phyloP scores from a whole-genome alignment of 2,888 invertebrate species.

The Microdon myrmicae region DNA sequence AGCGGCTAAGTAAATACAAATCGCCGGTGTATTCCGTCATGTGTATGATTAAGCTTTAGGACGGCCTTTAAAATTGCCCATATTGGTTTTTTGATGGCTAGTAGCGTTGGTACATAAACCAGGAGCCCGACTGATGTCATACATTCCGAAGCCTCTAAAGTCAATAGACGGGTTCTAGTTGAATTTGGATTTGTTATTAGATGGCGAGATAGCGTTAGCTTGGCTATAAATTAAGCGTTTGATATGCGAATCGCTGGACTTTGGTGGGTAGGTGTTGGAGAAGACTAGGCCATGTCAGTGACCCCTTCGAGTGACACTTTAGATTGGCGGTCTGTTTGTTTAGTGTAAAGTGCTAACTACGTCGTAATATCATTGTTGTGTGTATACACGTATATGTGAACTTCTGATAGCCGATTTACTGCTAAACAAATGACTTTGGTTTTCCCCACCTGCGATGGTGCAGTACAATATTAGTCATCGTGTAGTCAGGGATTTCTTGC shows the following conservation, averaged over 20 bases:
- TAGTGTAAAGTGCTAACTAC: too few species aligned
- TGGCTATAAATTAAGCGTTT: slow-evolving; percentile 10
- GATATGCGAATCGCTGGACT: slow-evolving; percentile 16
- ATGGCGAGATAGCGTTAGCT: slow-evolving; percentile 15
- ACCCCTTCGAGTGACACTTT: too few species aligned
- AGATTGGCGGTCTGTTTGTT: too few species aligned
- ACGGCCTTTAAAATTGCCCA: slow-evolving; percentile 13
- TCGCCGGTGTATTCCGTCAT: slow-evolving; percentile 8
- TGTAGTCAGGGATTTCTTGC: neutral
- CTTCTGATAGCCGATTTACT: too few species aligned
- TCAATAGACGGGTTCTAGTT: slow-evolving; percentile 6
- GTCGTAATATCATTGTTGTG: too few species aligned
- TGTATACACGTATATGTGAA: too few species aligned
- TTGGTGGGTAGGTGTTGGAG: slow-evolving; percentile 35
- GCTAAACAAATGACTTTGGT: too few species aligned
- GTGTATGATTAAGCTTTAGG: slow-evolving; percentile 4
- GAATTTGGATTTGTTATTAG: neutral
- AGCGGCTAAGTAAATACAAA: slow-evolving; percentile 21
- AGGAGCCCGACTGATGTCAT: slow-evolving; percentile 36
- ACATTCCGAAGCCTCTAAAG: slow-evolving; percentile 1
- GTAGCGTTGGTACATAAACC: too few species aligned
- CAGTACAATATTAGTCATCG: slow-evolving; percentile 5
- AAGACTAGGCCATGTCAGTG: slow-evolving; percentile 29
- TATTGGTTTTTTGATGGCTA: slow-evolving; percentile 20
- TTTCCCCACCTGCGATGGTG: too few species aligned